Percentiles rank a stretch among this genome's conserved stretches.
Conservation (phyloP, 2,888 invertebrate genomes). For the Sesia apiformis region DNA sequence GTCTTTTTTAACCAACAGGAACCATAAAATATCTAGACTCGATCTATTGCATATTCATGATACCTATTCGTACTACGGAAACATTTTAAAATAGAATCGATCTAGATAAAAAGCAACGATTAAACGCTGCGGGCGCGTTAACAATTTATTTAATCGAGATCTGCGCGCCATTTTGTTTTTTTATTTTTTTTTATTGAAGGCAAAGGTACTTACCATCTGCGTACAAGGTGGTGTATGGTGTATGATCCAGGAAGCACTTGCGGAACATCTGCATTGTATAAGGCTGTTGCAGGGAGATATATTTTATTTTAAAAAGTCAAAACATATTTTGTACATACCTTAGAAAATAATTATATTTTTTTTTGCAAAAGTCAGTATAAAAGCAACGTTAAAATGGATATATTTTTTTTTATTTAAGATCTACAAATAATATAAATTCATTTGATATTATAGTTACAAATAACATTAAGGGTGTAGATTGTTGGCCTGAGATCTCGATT, state of each 20-base stretch:
- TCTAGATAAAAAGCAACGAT: conserved; percentile 50
- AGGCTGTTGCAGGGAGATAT: conserved; percentile 4
- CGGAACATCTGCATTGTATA: conserved; percentile 31
- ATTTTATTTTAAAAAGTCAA: too few relatives aligned
- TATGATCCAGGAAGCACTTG: conserved; percentile 43
- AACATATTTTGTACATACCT: too few relatives aligned
- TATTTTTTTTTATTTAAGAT: too few relatives aligned
- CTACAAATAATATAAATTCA: too few relatives aligned
- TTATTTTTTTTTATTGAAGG: conserved; percentile 19
- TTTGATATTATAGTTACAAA: too few relatives aligned
- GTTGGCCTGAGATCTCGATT: too few relatives aligned
- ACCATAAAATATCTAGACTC: conserved; percentile 50
- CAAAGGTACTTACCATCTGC: conserved; percentile 38
- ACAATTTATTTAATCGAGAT: conserved; percentile 59
- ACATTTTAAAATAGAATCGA: conserved; percentile 47
- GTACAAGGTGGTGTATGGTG: conserved; percentile 50
- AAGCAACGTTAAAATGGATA: too few relatives aligned
- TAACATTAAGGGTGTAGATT: too few relatives aligned
- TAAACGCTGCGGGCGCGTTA: conserved; percentile 45
- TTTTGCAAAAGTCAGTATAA: too few relatives aligned
- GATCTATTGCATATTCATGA: conserved; percentile 54
- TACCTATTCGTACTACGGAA: conserved; percentile 13
- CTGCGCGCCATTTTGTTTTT: conserved; percentile 28
- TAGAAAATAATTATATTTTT: too few relatives aligned
- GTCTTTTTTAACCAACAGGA: conserved; percentile 25